Evolutionary conservation across 2,888 invertebrate species (phyloP).

Genomic region (Hypselothyrea guttata): DNA sequence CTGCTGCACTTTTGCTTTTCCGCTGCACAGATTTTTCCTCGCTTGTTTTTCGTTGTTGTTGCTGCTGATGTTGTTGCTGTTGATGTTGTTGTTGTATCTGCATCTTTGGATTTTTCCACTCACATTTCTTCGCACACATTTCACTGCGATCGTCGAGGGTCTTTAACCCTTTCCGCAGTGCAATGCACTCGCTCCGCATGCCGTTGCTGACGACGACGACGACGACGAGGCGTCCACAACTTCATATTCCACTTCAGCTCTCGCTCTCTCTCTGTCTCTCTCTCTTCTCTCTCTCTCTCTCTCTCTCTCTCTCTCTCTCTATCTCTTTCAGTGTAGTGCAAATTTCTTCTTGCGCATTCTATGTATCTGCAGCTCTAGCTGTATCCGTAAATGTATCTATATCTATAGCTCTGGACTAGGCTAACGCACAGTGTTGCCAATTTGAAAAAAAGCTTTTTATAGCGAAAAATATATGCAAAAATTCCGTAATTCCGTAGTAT

Average conservation of each 20-base stretch:
- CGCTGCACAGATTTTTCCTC: conserved; percentile 59
- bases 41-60: conserved; percentile 8
- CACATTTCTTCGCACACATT: conserved; percentile 64
- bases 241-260: conserved; percentile 42
- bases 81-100: conserved; percentile 17
- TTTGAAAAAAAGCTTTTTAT: too few species aligned
- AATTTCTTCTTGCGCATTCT: conserved; percentile 68
- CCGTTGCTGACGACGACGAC: conserved; percentile 34
- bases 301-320: too few species aligned
- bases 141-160: conserved; percentile 67
- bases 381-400: conserved; percentile 15
- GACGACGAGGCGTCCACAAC: conserved; percentile 41
- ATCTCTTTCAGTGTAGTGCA: conserved; percentile 54
- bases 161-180: conserved; percentile 80
- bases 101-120: conserved; percentile 68
- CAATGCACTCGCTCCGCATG: conserved; percentile 71
- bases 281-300: too few species aligned
- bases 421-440: too few species aligned
- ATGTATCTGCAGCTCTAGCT: too few species aligned
- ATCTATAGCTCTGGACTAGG: conserved; percentile 1
- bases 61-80: conserved; percentile 6
- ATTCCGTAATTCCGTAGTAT: too few species aligned
- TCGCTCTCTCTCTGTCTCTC: too few species aligned
- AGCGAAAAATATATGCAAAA: too few species aligned
- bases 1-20: conserved; percentile 74